These are phyloP conservation scores for Drosophila tsacasi DNA, from an alignment of 1,140 invertebrate genomes.

Conservation along the genomic window DNA sequence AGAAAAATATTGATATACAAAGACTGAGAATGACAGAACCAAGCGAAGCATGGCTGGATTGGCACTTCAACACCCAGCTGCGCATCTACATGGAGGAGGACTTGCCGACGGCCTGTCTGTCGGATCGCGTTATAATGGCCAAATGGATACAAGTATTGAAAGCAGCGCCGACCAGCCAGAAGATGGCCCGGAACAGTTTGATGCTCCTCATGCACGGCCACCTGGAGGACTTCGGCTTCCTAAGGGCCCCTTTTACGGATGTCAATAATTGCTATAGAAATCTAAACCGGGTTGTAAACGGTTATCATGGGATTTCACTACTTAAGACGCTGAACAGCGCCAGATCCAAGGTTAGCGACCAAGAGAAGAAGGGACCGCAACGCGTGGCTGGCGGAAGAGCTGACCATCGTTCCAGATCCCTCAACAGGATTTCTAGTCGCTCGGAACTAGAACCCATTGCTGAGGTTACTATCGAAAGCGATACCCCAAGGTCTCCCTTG, in stretches of 20 bases:
- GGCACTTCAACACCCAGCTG: slow-evolving; percentile 47
- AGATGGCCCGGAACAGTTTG: slow-evolving; percentile 55
- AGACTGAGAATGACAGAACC: slow-evolving; percentile 28
- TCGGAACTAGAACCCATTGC: slow-evolving; percentile 9
- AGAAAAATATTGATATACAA: slow-evolving; percentile 1
- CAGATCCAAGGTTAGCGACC: background rate
- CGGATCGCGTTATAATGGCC: slow-evolving; percentile 47
- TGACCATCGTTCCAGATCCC: background rate
- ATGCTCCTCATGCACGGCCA: slow-evolving; percentile 57
- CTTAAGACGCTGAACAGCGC: background rate
- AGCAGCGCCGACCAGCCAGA: slow-evolving; percentile 29
- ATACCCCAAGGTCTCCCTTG: too few relatives aligned
- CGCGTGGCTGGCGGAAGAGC: background rate
- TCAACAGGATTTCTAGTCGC: background rate
- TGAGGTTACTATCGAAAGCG: background rate
- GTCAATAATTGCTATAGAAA: slow-evolving; percentile 28
- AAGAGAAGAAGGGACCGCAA: background rate
- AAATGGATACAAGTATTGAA: slow-evolving; percentile 48
- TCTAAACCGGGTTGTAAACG: slow-evolving; percentile 45
- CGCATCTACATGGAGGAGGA: background rate
- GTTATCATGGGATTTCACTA: slow-evolving; percentile 32
- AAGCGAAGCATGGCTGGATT: slow-evolving; percentile 43
- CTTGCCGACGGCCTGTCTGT: slow-evolving; percentile 3
- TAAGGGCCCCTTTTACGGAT: slow-evolving; percentile 58
- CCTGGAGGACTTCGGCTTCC: slow-evolving; percentile 45